These are phyloP conservation scores for Anas bahamensis DNA, from an alignment of 2,797 vertebrate genomes.

Conservation along the genomic window DNA sequence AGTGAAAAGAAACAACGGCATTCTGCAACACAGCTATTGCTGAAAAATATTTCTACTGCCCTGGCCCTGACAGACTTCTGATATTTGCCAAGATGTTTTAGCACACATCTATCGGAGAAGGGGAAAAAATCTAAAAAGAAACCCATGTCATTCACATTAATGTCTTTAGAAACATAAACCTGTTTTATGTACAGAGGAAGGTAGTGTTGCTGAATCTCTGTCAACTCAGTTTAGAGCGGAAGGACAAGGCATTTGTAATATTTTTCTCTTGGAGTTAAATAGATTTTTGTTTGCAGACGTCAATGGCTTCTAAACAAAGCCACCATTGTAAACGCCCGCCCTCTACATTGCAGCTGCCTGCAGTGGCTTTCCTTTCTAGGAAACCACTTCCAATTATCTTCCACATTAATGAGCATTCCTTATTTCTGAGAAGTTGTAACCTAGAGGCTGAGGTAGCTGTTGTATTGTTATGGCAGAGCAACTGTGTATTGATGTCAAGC, in stretches of 20 bases:
- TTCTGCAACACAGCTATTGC: background rate
- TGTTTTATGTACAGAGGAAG: background rate
- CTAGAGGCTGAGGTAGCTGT: background rate
- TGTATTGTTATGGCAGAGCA: conserved; percentile 32
- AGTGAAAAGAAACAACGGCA: background rate
- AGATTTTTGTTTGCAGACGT: background rate
- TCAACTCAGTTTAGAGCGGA: background rate
- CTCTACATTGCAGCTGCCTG: background rate
- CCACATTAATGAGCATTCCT: conserved; percentile 11
- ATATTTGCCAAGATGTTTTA: background rate
- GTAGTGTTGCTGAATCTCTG: background rate
- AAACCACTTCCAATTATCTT: background rate
- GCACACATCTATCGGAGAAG: background rate
- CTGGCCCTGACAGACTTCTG: background rate
- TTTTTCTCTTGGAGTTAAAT: background rate
- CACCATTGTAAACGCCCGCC: background rate
- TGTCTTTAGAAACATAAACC: background rate
- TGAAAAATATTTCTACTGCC: background rate
- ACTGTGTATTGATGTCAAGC: conserved; percentile 40
- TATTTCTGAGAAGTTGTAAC: conserved; percentile 9
- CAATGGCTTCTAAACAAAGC: background rate
- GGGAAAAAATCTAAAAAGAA: background rate
- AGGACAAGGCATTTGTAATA: background rate
- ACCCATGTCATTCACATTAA: background rate
- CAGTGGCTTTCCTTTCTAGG: background rate